These are phyloP conservation scores for crab-eating macaque (Macaca fascicularis) DNA, from an alignment of 2,113 vertebrate genomes.

Conservation along the genomic window DNA sequence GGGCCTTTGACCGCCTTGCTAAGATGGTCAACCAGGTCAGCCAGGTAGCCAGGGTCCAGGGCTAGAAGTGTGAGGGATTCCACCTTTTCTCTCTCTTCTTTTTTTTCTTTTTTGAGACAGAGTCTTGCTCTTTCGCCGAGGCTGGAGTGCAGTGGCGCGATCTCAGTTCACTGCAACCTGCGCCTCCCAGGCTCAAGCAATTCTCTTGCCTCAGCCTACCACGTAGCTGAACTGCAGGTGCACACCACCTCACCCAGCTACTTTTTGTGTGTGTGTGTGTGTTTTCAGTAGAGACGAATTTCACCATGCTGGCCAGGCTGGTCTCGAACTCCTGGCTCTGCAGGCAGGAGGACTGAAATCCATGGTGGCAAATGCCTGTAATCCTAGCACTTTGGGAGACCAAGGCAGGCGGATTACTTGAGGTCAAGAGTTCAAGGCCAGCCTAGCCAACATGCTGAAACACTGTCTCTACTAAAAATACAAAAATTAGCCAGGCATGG, in stretches of 20 bases:
- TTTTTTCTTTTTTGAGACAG: neutral
- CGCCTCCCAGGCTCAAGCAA: neutral
- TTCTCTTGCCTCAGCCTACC: neutral
- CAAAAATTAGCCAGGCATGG: too few relatives aligned
- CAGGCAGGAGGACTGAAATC: too few relatives aligned
- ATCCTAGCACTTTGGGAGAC: too few relatives aligned
- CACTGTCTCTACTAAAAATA: too few relatives aligned
- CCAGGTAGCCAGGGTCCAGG: neutral
- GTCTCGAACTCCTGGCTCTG: too few relatives aligned
- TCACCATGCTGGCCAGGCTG: neutral
- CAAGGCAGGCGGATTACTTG: too few relatives aligned
- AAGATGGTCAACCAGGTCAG: neutral
- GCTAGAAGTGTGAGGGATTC: neutral
- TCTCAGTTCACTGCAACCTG: neutral
- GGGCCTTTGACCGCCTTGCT: neutral
- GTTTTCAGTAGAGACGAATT: neutral
- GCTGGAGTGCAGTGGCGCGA: neutral
- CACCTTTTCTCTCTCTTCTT: neutral
- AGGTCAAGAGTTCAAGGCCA: too few relatives aligned
- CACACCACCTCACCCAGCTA: neutral
- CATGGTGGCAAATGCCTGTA: too few relatives aligned
- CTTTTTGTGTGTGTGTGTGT: too few relatives aligned
- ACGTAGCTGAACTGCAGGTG: neutral
- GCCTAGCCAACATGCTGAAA: too few relatives aligned
- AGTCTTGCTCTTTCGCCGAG: neutral